Evolutionary conservation across 2,888 invertebrate species (phyloP).

Genomic region (Cephus sareptanus): DNA sequence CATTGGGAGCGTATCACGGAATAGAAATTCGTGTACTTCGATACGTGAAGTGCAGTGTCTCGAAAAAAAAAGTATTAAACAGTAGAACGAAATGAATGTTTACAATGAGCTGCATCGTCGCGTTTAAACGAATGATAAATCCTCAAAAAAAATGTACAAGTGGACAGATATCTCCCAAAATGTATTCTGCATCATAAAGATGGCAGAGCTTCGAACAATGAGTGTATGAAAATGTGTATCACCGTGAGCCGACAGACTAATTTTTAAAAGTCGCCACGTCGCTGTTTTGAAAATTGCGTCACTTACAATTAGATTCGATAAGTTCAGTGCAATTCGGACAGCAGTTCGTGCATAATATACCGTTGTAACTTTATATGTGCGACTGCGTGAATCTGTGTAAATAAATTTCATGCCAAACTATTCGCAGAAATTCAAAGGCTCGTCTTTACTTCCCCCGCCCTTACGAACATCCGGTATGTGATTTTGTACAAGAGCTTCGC

Average conservation of each 20-base stretch:
- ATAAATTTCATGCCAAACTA: conserved; percentile 36
- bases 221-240: not conserved
- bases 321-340: conserved; percentile 30
- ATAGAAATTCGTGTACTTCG: not conserved
- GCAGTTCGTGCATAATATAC: conserved; percentile 26
- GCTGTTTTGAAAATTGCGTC: not conserved
- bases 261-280: not conserved
- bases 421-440: not conserved
- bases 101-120: no score
- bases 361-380: conserved; percentile 39
- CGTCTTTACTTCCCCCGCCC: not conserved
- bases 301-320: conserved; percentile 1
- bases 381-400: conserved; percentile 41
- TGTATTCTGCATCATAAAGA: not conserved
- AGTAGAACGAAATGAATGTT: not conserved
- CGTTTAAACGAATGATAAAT: no score
- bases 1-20: not conserved
- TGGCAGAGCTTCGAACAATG: not conserved
- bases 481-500: not conserved
- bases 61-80: not conserved
- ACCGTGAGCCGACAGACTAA: not conserved
- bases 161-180: not conserved
- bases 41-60: not conserved
- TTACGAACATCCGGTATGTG: not conserved
- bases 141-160: not conserved